phyloP scores from a whole-genome alignment of 1,140 invertebrate species.

The Temnothorax longispinosus region DNA sequence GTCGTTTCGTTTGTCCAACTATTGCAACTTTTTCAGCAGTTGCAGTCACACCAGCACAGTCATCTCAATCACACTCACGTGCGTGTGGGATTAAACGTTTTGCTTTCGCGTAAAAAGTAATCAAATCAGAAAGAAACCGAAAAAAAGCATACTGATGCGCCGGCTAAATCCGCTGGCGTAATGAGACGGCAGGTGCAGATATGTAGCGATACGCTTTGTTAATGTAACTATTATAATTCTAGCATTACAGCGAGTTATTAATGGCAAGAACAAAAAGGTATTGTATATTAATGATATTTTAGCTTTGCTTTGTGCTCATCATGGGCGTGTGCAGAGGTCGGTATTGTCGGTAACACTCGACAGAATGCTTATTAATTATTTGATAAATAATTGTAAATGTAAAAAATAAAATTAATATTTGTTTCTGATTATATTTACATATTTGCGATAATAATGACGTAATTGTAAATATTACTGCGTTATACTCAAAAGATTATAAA shows the following conservation, averaged over 20 bases:
- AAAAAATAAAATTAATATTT: neutral
- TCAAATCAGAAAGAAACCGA: neutral
- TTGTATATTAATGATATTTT: conserved; percentile 29
- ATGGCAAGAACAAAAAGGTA: conserved; percentile 1
- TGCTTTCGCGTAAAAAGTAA: conserved; percentile 24
- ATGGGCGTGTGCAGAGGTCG: no score
- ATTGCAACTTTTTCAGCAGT: conserved; percentile 7
- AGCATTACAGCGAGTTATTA: neutral
- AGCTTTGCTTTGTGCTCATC: neutral
- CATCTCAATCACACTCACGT: neutral
- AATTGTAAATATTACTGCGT: neutral
- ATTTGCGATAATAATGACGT: no score
- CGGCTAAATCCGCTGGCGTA: conserved; percentile 43
- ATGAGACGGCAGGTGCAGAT: neutral
- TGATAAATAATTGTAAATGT: neutral
- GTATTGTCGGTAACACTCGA: neutral
- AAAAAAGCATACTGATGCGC: neutral
- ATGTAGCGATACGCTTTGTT: neutral
- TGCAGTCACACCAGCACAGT: neutral
- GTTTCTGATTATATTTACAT: neutral
- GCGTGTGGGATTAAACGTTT: conserved; percentile 59
- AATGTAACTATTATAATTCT: no score
- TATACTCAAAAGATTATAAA: neutral
- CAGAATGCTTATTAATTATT: conserved; percentile 16
- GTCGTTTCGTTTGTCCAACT: neutral